Conservation (phyloP, 2,113 vertebrate species). For the Pollimyrus isidori region DNA sequence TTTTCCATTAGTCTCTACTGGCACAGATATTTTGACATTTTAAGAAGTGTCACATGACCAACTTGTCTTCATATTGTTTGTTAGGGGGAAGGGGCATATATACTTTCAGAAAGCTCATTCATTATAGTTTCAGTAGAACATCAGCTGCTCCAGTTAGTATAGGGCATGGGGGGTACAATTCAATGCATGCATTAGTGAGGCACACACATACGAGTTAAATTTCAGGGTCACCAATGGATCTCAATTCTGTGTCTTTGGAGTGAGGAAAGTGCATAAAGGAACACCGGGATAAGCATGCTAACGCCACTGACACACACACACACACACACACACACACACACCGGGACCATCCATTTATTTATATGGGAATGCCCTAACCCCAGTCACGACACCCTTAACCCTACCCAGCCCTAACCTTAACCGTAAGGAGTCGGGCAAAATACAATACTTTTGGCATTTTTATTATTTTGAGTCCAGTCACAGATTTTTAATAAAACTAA, state of each 20-base stretch:
- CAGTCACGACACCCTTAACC: not conserved
- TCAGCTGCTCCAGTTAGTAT: not conserved
- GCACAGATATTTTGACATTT: not conserved
- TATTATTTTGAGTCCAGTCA: not conserved
- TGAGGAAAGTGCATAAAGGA: not conserved
- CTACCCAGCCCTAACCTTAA: not conserved
- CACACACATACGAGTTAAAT: not conserved
- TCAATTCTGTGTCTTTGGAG: not conserved
- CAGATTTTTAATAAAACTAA: not conserved
- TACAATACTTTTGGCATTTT: not conserved
- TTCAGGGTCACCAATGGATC: not conserved
- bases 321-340: not conserved
- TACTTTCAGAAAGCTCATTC: not conserved
- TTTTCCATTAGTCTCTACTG: not conserved
- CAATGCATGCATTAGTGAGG: not conserved
- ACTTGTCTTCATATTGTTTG: slow-evolving; percentile 59
- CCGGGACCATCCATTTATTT: not conserved
- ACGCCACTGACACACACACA: not conserved
- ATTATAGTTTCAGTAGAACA: not conserved
- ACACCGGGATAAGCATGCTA: not conserved
- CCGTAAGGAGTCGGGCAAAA: not conserved
- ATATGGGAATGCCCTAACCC: not conserved
- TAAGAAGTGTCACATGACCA: slow-evolving; percentile 13
- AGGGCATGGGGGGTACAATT: not conserved
- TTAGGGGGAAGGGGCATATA: slow-evolving; percentile 44